Evolutionary conservation across 2,888 invertebrate genomes (phyloP), one percentile per base, ranked within the genome.

Genomic region (Bugulina stolonifera): DNA sequence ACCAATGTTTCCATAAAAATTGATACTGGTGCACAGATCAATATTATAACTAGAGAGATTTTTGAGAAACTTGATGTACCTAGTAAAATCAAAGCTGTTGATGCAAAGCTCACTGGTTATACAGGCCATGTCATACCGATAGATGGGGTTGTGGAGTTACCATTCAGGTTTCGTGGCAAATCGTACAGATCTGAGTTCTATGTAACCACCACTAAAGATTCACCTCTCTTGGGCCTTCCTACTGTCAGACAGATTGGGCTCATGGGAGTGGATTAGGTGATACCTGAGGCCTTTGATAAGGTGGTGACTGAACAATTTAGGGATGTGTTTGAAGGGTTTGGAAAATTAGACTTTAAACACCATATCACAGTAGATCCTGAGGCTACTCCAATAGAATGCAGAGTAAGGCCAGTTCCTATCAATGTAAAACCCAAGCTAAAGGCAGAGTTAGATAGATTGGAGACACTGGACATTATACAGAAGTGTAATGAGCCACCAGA

Each of bases 281-380:
- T 18, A 23, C 27, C 5, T 18, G 23, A 18, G 10, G 57, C 3
- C 23, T 14, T 23, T 25, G 57, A 57, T 22, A 22, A 25, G n/a
- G 5, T 22, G n/a, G 23, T 57, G 23, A 22, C n/a, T 57, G 57
- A 57, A 25, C 14, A 27, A 25, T 57, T 57, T 18, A 27, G 23
- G 57, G 57, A 57, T 57, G 57, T 57, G 5, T 57, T 22, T 57
- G 57, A 57, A 23, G 57, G 57, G n/a, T 23, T 57, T 57, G 57
- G 57, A 25, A 57, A 57, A 57, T 22, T 57, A 22, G 27, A 22
- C 27, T 18, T 27, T 18, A 10, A 57, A 22, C n/a, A 27, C n/a
- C 57, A 57, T 23, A 57, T 27, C 10, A 57, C 27, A 57, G 5
- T 27, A 57, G 5, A 10, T 5, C n/a, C n/a, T 57, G 57, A 57